These are phyloP conservation scores for Melospiza georgiana DNA, from an alignment of 2,113 vertebrate species.

Conservation along the genomic window DNA sequence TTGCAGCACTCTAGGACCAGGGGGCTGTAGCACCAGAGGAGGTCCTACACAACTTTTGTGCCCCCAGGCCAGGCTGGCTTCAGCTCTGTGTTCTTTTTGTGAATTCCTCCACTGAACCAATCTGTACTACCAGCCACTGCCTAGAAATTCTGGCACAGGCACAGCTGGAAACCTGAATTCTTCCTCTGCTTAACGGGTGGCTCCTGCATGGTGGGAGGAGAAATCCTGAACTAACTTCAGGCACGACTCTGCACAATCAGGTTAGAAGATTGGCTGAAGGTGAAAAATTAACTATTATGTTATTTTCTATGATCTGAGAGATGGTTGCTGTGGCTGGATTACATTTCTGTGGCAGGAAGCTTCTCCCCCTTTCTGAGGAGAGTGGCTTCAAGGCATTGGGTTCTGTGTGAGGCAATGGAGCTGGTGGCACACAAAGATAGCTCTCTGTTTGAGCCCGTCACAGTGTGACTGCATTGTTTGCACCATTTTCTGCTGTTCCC, in stretches of 20 bases:
- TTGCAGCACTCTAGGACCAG: neutral
- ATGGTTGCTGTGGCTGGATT: neutral
- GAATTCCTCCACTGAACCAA: neutral
- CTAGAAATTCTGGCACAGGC: neutral
- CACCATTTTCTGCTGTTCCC: neutral
- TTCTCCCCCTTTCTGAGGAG: neutral
- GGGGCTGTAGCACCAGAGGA: neutral
- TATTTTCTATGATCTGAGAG: neutral
- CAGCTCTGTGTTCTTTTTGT: neutral
- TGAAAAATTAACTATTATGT: neutral
- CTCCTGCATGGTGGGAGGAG: neutral
- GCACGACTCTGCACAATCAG: neutral
- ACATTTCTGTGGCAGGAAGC: neutral
- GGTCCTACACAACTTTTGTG: neutral
- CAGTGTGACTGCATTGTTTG: neutral
- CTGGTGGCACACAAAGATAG: neutral
- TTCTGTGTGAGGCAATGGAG: neutral
- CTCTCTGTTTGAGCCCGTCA: neutral
- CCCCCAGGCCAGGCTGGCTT: neutral
- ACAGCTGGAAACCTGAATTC: neutral
- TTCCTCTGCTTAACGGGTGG: rapidly evolving
- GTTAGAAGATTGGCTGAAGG: neutral
- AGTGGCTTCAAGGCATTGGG: neutral
- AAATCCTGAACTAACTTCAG: neutral
- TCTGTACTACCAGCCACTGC: neutral